Evolutionary conservation across 2,113 vertebrate genomes (phyloP), one percentile per base, ranked within the genome.

Genomic region (Gallinago undulata): DNA sequence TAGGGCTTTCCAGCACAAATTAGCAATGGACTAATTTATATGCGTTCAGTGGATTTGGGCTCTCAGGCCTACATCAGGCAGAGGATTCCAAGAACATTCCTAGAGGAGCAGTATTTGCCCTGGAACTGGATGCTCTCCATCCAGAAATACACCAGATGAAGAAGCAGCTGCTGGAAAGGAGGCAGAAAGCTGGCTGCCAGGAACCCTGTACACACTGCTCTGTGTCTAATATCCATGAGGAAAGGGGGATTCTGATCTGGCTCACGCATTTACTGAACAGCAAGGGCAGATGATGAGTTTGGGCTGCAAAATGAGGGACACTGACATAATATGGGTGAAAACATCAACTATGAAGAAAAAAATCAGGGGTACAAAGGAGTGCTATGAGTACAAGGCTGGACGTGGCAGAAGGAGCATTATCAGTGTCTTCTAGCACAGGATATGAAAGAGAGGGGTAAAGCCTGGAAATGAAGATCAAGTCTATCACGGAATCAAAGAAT

Each of bases 61-160:
- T 91, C 11, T 3, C 27, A 66, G 84, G 64, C n/a, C 0, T 0
- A 83, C 68, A 63, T 86, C 60, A 90, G 86, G 22, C 76, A 79
- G 62, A 66, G 35, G 73, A 90, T 87, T 96, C 94, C 90, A 93
- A 89, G 92, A 92, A 94, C 60, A 84, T 95, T 96, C 94, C 86
- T 93, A 84, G 50, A 7, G 3, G 83, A 96, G 56, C 69, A 87
- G 48, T 84, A 72, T 96, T 93, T 97, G 89, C 96, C 95, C 89
- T 91, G 86, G 80, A 93, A 81, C 80, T 93, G 90, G 56, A 96
- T 0, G 3, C 55, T 1, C 1, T 76, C 77, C 0, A 0, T 75
- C 41, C 69, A 90, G 73, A 95, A 95, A 90, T 68, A 84, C 69
- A 93, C 37, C 66, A 89, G 90, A 93, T 92, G 92, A 96, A 94